Base-by-base conservation (phyloP, 1,140 invertebrate species). In the Drosophila nebulosa region DNA sequence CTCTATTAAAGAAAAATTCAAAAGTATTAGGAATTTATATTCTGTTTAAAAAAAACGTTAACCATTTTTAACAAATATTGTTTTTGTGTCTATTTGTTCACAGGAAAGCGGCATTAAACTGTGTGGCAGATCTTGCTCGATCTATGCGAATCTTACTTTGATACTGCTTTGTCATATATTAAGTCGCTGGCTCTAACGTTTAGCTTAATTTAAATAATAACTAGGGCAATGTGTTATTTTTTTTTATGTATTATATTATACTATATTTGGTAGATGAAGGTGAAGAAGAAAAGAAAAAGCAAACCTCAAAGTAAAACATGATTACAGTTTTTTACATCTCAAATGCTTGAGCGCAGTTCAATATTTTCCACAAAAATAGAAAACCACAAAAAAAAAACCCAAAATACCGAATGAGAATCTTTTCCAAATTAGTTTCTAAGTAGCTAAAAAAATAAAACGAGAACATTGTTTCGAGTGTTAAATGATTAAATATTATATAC, bases 81-180 rank as follows among this genome's bases (percentile, higher is more conserved):
- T 16, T 58, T 4, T 1, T 0, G 1, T 42, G n/a, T 69, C 3
- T 60, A 3, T 62, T 39, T 22, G 3, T 35, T 24, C 3, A 18
- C 83, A 86, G 81, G 81, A 86, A 58, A 86, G 81, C 74, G 56
- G 53, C 65, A 86, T 86, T 63, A 88, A 88, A 56, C 55, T 86
- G 63, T 86, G 81, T 61, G 81, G 81, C 56, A 79, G 81, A 58
- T 84, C 64, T 12, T 75, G 64, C 65, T 42, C 64, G 12, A 18
- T 88, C 12, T 88, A 88, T 74, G 64, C 78, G 32, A 88, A 69
- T 55, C 71, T 86, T 52, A 68, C 50, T 30, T 56, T 88, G 36
- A 55, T 86, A 58, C 60, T 86, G 51, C 71, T 86, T 42, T 67
- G 78, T 60, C 83, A 75, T 39, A 65, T 88, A 46, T 46, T 86